phyloP scores from a whole-genome alignment of 2,113 vertebrate genomes.

The Electrona antarctica region DNA sequence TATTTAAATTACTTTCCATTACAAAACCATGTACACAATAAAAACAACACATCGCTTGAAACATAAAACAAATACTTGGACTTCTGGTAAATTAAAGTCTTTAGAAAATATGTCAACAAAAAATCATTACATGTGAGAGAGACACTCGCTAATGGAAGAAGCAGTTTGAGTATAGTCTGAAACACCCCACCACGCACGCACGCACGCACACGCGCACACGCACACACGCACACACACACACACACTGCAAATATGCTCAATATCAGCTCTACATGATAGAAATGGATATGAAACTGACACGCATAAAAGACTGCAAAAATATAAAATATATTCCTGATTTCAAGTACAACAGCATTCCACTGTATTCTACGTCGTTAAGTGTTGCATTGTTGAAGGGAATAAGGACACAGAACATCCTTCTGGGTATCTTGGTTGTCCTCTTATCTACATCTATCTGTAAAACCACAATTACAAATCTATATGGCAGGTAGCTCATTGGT shows the following conservation, averaged over 20 bases:
- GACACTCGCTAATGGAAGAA: constrained; percentile 44
- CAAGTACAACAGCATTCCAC: constrained; percentile 25
- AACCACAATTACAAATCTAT: constrained; percentile 8
- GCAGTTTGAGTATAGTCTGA: constrained; percentile 51
- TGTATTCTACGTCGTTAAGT: neutral
- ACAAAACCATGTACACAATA: constrained; percentile 56
- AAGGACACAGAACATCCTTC: neutral
- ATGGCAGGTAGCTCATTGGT: neutral
- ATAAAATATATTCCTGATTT: constrained; percentile 24
- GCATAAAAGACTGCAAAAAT: constrained; percentile 40
- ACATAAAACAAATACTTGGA: constrained; percentile 36
- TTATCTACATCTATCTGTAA: constrained; percentile 9
- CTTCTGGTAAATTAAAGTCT: constrained; percentile 24
- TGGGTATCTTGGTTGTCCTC: neutral
- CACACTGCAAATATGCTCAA: constrained; percentile 24
- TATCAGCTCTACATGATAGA: constrained; percentile 31
- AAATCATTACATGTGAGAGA: constrained; percentile 31
- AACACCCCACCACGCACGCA: constrained; percentile 22
- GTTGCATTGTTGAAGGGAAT: constrained; percentile 1
- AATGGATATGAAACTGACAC: constrained; percentile 43
- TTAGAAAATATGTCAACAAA: constrained; percentile 53
- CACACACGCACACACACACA: too few species aligned
- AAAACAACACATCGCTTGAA: constrained; percentile 41
- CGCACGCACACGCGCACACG: too few species aligned
- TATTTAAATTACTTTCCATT: constrained; percentile 60